phyloP scores from a whole-genome alignment of 1,140 invertebrate species.

The Pemphigus obesinymphae region DNA sequence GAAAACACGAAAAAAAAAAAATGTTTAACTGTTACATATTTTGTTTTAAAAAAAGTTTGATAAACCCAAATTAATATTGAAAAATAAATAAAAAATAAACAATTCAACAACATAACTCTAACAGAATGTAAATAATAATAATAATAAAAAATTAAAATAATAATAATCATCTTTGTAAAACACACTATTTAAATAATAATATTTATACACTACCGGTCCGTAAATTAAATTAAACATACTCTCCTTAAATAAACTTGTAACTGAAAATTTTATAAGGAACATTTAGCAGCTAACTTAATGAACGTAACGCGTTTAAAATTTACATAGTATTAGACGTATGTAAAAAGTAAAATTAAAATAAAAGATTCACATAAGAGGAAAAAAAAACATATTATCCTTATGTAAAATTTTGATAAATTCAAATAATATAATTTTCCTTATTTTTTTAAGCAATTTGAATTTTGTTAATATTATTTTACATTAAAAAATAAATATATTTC shows the following conservation, averaged over 20 bases:
- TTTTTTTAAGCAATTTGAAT: too few species aligned
- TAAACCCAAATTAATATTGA: constrained; percentile 34
- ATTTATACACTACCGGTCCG: not conserved
- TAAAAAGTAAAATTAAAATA: constrained; percentile 7
- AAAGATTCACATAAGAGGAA: constrained; percentile 30
- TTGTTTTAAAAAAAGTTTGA: not conserved
- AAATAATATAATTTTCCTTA: too few species aligned
- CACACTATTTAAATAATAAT: constrained; percentile 30
- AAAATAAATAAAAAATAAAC: constrained; percentile 40
- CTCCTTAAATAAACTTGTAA: not conserved
- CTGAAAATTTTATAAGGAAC: constrained; percentile 34
- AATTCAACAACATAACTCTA: constrained; percentile 41
- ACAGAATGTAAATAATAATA: constrained; percentile 29
- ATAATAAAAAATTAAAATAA: constrained; percentile 36
- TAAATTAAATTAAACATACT: constrained; percentile 3
- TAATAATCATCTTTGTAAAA: constrained; percentile 1
- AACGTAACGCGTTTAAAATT: not conserved
- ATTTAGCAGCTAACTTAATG: constrained; percentile 28
- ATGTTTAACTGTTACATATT: not conserved
- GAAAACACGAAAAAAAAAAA: constrained; percentile 17
- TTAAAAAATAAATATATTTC: constrained; percentile 9
- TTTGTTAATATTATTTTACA: constrained; percentile 13
- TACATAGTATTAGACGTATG: not conserved
- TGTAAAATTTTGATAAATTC: constrained; percentile 6
- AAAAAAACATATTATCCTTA: too few species aligned